Conservation (phyloP, 2,888 invertebrate species). For the Uloborus plumipes region DNA sequence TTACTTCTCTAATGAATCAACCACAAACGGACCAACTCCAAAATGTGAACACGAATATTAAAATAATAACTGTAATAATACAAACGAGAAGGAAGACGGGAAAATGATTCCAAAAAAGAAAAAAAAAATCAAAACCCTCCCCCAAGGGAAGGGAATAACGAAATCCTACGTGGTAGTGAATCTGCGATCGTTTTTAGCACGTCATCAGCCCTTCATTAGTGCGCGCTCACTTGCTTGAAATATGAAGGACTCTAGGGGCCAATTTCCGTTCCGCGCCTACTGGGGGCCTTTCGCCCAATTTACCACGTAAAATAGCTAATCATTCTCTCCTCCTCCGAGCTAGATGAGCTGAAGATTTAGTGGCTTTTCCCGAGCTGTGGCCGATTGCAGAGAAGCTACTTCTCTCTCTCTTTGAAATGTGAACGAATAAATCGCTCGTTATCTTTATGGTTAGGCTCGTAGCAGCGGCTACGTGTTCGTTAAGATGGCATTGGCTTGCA, state of each 20-base stretch:
- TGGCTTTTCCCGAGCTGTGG: background rate
- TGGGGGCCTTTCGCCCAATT: slow-evolving; percentile 38
- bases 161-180: slow-evolving; percentile 31
- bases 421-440: slow-evolving; percentile 35
- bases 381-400: too few species aligned
- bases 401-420: background rate
- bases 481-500: too few species aligned
- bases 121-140: slow-evolving; percentile 1
- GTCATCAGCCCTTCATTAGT: slow-evolving; percentile 54
- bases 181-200: slow-evolving; percentile 46
- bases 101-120: slow-evolving; percentile 8
- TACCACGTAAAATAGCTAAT: slow-evolving; percentile 37
- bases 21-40: too few species aligned
- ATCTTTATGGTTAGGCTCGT: slow-evolving; percentile 3
- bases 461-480: too few species aligned
- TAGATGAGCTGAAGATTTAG: slow-evolving; percentile 42
- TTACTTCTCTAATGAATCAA: too few species aligned
- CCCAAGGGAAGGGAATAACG: slow-evolving; percentile 23
- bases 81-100: slow-evolving; percentile 1
- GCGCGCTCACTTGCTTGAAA: background rate
- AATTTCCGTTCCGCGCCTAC: slow-evolving; percentile 35
- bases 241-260: slow-evolving; percentile 7
- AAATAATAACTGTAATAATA: too few species aligned
- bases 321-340: background rate
- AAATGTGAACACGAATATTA: too few species aligned